Conservation (phyloP, 2,888 invertebrate genomes). For the Epistrophe grossulariae region DNA sequence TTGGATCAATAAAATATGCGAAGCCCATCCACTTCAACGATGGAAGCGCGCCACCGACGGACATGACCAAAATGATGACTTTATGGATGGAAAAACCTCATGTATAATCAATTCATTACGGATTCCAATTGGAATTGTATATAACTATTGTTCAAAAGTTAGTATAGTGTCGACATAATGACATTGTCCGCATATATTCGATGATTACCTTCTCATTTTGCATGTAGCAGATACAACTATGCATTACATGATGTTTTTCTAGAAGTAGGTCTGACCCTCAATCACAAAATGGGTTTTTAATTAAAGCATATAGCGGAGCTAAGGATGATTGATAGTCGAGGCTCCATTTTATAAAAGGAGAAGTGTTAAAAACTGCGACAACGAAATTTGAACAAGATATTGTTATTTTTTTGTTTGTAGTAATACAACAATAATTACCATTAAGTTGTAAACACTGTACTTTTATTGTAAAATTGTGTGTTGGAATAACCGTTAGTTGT, state of each 20-base stretch:
- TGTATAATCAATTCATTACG: conserved; percentile 61
- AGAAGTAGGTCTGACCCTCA: conserved; percentile 35
- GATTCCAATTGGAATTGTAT: conserved; percentile 64
- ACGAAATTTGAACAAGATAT: not conserved
- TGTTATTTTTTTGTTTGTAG: not conserved
- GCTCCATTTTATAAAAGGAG: conserved; percentile 29
- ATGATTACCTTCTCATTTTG: conserved; percentile 50
- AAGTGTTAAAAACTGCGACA: not conserved
- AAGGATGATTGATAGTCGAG: conserved; percentile 66
- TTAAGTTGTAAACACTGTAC: not conserved
- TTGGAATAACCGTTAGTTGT: too few relatives aligned
- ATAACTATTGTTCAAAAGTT: conserved; percentile 58
- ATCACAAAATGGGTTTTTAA: conserved; percentile 54
- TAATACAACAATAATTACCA: not conserved
- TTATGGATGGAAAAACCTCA: conserved; percentile 31
- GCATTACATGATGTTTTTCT: conserved; percentile 56
- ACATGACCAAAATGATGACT: conserved; percentile 1
- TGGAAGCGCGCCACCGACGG: not conserved
- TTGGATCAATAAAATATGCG: conserved; percentile 41
- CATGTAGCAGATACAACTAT: conserved; percentile 15
- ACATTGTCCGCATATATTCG: conserved; percentile 72
- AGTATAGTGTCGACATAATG: conserved; percentile 70
- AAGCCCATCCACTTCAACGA: not conserved
- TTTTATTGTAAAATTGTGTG: too few relatives aligned
- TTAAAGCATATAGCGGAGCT: conserved; percentile 26